Evolutionary conservation across 2,888 invertebrate species (phyloP).

Genomic region (Polyommatus iphigenia): DNA sequence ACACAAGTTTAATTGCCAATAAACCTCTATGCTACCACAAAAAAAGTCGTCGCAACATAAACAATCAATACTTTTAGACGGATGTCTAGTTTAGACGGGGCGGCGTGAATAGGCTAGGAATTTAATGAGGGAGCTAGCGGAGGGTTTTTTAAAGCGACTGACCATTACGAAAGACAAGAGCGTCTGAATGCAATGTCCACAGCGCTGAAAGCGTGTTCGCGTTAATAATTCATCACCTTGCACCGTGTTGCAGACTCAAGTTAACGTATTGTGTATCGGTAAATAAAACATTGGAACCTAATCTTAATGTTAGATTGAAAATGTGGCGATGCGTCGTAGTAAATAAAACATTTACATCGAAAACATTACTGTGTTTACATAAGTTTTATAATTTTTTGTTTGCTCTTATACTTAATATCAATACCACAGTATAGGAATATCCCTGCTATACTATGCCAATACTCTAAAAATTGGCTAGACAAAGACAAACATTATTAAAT

Average conservation of each 20-base stretch:
- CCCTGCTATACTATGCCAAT: too few species aligned
- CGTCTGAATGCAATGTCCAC: conserved; percentile 60
- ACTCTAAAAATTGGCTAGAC: too few species aligned
- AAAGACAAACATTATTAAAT: too few species aligned
- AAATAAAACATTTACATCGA: too few species aligned
- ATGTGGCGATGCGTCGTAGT: too few species aligned
- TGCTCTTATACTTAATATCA: too few species aligned
- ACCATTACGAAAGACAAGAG: conserved; percentile 67
- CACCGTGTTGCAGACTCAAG: background rate
- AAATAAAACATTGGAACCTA: background rate
- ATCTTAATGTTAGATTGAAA: background rate
- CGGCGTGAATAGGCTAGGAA: conserved; percentile 64
- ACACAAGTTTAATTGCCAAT: too few species aligned
- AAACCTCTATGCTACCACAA: background rate
- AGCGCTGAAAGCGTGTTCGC: conserved; percentile 35
- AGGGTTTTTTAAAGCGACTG: conserved; percentile 59
- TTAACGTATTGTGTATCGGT: background rate
- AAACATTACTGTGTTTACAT: too few species aligned
- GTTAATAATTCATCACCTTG: conserved; percentile 25
- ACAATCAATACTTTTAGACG: conserved; percentile 4
- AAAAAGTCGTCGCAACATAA: background rate
- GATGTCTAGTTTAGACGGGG: conserved; percentile 45
- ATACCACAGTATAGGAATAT: too few species aligned
- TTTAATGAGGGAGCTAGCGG: conserved; percentile 66
- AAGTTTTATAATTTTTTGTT: too few species aligned